Conservation (phyloP, 2,888 invertebrate genomes). For the Drosophila limbata region DNA sequence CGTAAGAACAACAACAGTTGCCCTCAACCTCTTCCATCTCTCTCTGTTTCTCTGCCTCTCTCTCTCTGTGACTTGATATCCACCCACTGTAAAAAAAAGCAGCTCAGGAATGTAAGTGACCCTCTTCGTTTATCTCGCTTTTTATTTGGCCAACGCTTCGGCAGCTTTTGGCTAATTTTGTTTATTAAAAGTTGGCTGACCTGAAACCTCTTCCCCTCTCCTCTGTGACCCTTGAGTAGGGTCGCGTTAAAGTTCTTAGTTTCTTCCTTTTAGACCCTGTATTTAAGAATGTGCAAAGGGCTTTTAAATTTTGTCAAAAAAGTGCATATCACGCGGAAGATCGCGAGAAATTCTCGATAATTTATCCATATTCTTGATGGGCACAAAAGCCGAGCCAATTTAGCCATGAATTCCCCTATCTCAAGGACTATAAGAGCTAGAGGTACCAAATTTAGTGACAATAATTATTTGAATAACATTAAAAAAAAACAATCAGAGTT, state of each 20-base stretch:
- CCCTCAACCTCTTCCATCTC: background rate
- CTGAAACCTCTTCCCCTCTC: slow-evolving; percentile 24
- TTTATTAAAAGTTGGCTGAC: slow-evolving; percentile 80
- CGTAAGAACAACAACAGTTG: slow-evolving; percentile 26
- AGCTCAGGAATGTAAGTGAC: slow-evolving; percentile 8
- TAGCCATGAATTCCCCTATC: too few relatives aligned
- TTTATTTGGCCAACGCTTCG: slow-evolving; percentile 68
- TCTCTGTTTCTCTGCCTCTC: background rate
- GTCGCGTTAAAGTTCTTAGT: slow-evolving; percentile 3
- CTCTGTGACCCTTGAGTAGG: background rate
- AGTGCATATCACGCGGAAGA: too few relatives aligned
- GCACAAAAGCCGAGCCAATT: too few relatives aligned
- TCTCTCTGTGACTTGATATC: background rate
- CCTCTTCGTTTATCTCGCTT: slow-evolving; percentile 68
- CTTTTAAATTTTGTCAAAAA: too few relatives aligned
- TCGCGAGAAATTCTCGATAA: too few relatives aligned
- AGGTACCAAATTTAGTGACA: too few relatives aligned
- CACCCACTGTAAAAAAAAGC: background rate
- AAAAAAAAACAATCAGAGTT: too few relatives aligned
- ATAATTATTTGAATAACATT: too few relatives aligned
- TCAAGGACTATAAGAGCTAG: too few relatives aligned
- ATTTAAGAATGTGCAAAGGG: background rate
- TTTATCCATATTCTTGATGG: too few relatives aligned
- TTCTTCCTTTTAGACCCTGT: background rate
- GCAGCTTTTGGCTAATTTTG: slow-evolving; percentile 73